These are phyloP conservation scores for Styela plicata DNA, from an alignment of 23 tunicate genomes.

Conservation along the genomic window DNA sequence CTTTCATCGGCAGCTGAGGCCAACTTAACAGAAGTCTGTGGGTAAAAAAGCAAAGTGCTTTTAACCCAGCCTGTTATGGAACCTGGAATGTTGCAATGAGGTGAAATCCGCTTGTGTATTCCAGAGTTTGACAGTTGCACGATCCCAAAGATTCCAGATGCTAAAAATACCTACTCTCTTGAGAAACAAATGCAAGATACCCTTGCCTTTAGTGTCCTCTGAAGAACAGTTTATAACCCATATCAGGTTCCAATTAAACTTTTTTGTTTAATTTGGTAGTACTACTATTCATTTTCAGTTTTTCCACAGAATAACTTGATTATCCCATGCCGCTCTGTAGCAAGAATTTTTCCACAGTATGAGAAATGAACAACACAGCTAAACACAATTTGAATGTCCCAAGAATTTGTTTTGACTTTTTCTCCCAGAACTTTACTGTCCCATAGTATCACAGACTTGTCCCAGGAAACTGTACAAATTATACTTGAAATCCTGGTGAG, in stretches of 20 bases:
- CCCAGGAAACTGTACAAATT: conserved; percentile 81
- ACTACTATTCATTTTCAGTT: conserved; percentile 22
- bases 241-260: conserved; percentile 3
- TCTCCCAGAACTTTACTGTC: conserved; percentile 33
- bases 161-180: conserved; percentile 51
- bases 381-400: conserved; percentile 71
- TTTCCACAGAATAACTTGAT: conserved; percentile 58
- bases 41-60: conserved; percentile 74
- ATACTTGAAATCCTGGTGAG: conserved; percentile 45
- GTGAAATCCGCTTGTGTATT: conserved; percentile 44
- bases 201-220: conserved; percentile 67
- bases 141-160: conserved; percentile 78
- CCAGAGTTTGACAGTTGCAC: conserved; percentile 73
- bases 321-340: conserved; percentile 92
- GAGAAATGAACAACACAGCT: conserved; percentile 76
- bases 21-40: conserved; percentile 51
- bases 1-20: conserved; percentile 89
- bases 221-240: conserved; percentile 18
- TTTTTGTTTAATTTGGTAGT: conserved; percentile 15
- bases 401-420: conserved; percentile 30
- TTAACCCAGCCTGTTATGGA: conserved; percentile 91
- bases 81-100: conserved; percentile 50
- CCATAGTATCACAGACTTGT: conserved; percentile 71
- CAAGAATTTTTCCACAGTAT: conserved; percentile 21
- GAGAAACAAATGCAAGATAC: conserved; percentile 66